Conservation (phyloP, 2,797 vertebrate species). For the Avahi laniger region DNA sequence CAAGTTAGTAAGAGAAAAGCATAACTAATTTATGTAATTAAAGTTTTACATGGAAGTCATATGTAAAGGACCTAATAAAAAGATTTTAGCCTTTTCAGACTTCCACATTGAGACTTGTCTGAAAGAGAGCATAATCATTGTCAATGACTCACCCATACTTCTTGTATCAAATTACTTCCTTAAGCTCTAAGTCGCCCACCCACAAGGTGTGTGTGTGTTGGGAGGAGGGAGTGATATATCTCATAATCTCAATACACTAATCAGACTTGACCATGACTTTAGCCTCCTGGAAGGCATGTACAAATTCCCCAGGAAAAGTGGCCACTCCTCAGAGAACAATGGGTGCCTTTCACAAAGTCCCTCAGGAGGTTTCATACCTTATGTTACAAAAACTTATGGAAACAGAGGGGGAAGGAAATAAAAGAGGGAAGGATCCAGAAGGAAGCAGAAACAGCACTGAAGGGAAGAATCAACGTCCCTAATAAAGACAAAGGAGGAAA, state of each 20-base stretch:
- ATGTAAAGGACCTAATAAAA: background rate
- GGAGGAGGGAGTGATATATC: background rate
- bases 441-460: background rate
- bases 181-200: background rate
- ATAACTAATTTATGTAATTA: background rate
- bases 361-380: background rate
- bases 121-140: background rate
- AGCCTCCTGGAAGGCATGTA: background rate
- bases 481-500: constrained; percentile 22
- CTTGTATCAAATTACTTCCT: background rate
- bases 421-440: background rate
- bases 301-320: background rate
- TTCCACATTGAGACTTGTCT: background rate
- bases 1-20: background rate
- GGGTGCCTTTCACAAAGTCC: background rate
- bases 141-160: background rate
- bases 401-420: background rate
- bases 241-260: background rate
- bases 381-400: background rate
- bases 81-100: background rate
- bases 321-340: background rate
- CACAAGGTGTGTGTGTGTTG: no score
- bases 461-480: background rate
- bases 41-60: background rate
- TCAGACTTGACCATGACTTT: background rate